Base-by-base conservation (phyloP, 2,113 vertebrate genomes). In the Andinoacara biseriatus region DNA sequence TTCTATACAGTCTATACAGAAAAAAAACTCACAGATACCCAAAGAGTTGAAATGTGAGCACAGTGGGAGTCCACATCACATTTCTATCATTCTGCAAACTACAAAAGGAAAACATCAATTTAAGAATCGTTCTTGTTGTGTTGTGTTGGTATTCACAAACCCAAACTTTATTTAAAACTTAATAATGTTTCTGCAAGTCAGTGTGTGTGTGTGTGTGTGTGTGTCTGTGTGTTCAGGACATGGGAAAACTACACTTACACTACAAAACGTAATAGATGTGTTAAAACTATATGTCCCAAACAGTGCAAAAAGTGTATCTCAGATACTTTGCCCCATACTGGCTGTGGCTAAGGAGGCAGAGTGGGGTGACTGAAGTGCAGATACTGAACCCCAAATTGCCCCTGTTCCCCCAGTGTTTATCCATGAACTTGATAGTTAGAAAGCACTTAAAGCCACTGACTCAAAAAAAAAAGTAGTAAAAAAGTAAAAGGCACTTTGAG, bases 1-100 rank as follows among this genome's bases (percentile, higher is more conserved):
- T 81, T 76, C 75, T 63, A 60, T 77, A 52, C 58, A 33, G 35
- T 75, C 49, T 81, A 52, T 74, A 63, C 1, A 33, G 2, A 33
- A 31, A 29, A 82, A 86, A 49, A 80, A 17, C 7, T 58, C 14
- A 18, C 67, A 72, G 46, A 18, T 52, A 17, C 2, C 14, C 15
- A 43, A 14, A 49, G 8, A 67, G 17, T 54, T 38, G 7, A 82
- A 78, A 84, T 24, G 22, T 61, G 40, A 89, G 18, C 69, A 22
- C 57, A 82, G 80, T 15, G 5, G 56, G 43, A 10, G 31, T 40
- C 13, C 38, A 29, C 62, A 74, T 61, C 33, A 29, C 29, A 18
- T 74, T 35, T 38, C 22, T 72, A 18, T 72, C 67, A 72, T 52
- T 9, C 67, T 72, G 18, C 26, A 54, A 72, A 72, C 10, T 54